Base-by-base conservation (phyloP, 2,888 invertebrate species). In the Lasius fuliginosus region DNA sequence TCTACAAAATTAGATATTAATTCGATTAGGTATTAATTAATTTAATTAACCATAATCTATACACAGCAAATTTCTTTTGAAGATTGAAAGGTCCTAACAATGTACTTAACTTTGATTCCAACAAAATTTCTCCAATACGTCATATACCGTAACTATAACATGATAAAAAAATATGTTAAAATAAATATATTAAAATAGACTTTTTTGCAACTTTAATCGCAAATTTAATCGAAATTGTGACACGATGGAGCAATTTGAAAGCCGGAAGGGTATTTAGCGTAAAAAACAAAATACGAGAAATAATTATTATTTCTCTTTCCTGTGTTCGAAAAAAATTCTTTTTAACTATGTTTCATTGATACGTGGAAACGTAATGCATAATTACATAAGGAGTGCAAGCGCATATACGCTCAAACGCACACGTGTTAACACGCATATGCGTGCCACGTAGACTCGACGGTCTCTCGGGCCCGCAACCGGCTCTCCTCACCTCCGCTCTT, bases 401-500 rank as follows among this genome's bases (percentile, higher is more conserved):
- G 11, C 27, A 49, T 33, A 49, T 27, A 49, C n/a, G 12, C 11
- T 53, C 49, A 18, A n/a, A 65, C 18, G n/a, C 53, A 67, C 64
- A 58, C 23, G 82, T 71, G 27, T 64, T 18, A 27, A 75, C 68
- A 73, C 67, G 64, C 82, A 36, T 36, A n/a, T 30, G 58, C 36
- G 36, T 68, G 69, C 73, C 71, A 62, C 58, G 53, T 82, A 40
- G 85, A 60, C 69, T 9, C 53, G 64, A 68, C 74, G 81, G 74
- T 79, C 84, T 85, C 84, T 68, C 68, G 85, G 88, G 81, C 88
- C 87, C 60, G 23, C 87, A 87, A 88, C 86, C 87, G 90, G 88
- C 83, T 77, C 87, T 79, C 81, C 84, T 86, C 89, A 87, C 86
- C 90, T 88, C 79, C 79, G 82, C 85, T 86, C 84, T 74, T 85